Conservation (phyloP, 1,140 invertebrate species). For the Pseudobourletiella spinata region DNA sequence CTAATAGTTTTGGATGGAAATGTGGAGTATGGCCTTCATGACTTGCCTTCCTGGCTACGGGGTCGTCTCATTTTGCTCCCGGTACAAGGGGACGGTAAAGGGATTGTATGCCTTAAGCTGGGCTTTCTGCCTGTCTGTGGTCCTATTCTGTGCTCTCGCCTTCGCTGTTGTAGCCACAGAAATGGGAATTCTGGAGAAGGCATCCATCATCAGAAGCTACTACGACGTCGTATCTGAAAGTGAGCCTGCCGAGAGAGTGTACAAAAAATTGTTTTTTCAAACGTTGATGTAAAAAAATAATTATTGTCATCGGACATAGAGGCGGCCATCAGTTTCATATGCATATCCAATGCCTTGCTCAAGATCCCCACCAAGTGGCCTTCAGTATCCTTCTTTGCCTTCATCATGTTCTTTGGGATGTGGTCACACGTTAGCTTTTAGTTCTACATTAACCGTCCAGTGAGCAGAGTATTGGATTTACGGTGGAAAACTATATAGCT, state of each 20-base stretch:
- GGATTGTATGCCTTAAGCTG: conserved; percentile 2
- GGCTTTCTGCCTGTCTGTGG: neutral
- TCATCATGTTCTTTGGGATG: neutral
- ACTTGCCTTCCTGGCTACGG: neutral
- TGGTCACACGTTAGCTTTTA: neutral
- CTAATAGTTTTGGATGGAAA: conserved; percentile 3
- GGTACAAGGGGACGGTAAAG: neutral
- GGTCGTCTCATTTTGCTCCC: neutral
- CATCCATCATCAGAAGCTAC: neutral
- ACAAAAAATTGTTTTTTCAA: neutral
- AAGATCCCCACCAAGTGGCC: neutral
- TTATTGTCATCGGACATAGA: no score
- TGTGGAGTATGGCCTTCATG: neutral
- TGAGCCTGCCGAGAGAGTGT: neutral
- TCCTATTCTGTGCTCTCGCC: neutral
- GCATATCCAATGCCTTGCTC: neutral
- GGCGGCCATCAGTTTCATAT: neutral
- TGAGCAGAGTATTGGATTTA: no score
- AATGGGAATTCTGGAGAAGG: conserved; percentile 1
- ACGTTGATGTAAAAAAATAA: no score
- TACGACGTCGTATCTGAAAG: neutral
- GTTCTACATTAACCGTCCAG: no score
- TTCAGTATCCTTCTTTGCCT: neutral
- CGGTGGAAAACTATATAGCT: no score
- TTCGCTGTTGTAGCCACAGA: conserved; percentile 1